Conservation (phyloP, 2,888 invertebrate species). For the Xanthorhoe designata region DNA sequence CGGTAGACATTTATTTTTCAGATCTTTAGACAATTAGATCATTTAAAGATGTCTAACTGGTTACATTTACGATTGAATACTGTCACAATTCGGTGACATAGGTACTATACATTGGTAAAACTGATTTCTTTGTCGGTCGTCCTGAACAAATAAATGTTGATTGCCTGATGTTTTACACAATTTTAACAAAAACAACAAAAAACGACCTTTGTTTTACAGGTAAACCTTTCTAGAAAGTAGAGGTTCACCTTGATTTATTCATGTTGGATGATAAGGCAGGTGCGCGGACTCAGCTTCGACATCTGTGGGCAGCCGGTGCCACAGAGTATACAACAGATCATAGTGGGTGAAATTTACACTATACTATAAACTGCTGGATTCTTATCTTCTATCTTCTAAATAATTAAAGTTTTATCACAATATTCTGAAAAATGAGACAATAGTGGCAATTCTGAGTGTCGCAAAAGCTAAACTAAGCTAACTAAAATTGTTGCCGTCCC, state of each 20-base stretch:
- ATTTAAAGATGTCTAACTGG: too few relatives aligned
- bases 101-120: background rate
- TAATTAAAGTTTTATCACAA: too few relatives aligned
- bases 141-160: conserved; percentile 4
- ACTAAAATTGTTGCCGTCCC: too few relatives aligned
- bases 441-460: too few relatives aligned
- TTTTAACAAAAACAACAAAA: conserved; percentile 17
- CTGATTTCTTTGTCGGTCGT: background rate
- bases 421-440: too few relatives aligned
- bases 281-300: conserved; percentile 57
- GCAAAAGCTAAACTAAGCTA: too few relatives aligned
- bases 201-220: conserved; percentile 38
- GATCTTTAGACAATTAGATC: too few relatives aligned
- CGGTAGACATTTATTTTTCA: too few relatives aligned
- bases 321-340: conserved; percentile 3
- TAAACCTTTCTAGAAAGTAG: conserved; percentile 37
- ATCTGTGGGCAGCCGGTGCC: conserved; percentile 43
- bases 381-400: too few relatives aligned
- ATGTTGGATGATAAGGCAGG: conserved; percentile 58
- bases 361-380: too few relatives aligned
- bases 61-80: too few relatives aligned
- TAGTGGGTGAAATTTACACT: background rate
- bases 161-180: background rate
- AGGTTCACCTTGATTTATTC: conserved; percentile 58
- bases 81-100: too few relatives aligned